Percentiles rank a stretch among this genome's conserved stretches.
phyloP scores from a whole-genome alignment of 2,888 invertebrate genomes.

The Microplitis manilae region DNA sequence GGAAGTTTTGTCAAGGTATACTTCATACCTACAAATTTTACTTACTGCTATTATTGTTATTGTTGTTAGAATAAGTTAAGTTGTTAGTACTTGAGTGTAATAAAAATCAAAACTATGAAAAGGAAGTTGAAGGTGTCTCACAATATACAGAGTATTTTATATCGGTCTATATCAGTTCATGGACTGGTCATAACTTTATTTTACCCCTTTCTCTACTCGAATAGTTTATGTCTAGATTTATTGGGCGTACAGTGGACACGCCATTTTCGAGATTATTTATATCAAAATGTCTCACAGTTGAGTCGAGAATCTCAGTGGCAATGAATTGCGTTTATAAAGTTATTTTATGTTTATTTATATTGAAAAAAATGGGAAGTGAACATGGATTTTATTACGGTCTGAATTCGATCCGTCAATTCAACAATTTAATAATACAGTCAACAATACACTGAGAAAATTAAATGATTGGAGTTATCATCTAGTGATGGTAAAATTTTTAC shows the following conservation, averaged over 20 bases:
- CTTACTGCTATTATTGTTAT: not conserved
- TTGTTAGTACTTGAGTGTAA: not conserved
- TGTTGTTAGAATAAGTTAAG: slow-evolving; percentile 1
- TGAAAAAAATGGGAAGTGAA: too few species aligned
- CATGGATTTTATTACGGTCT: too few species aligned
- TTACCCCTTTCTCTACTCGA: slow-evolving; percentile 53
- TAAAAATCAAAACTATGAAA: not conserved
- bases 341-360: slow-evolving; percentile 5
- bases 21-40: not conserved
- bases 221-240: slow-evolving; percentile 61
- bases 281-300: slow-evolving; percentile 43
- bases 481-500: too few species aligned
- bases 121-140: slow-evolving; percentile 37
- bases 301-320: slow-evolving; percentile 16
- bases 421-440: too few species aligned
- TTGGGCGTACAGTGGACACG: slow-evolving; percentile 61
- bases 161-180: slow-evolving; percentile 55
- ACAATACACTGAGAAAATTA: too few species aligned
- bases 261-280: slow-evolving; percentile 60
- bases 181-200: slow-evolving; percentile 64
- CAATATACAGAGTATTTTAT: slow-evolving; percentile 52
- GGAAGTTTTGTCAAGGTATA: not conserved
- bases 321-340: not conserved
- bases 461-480: too few species aligned
- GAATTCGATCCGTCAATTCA: too few species aligned